Evolutionary conservation across 2,113 vertebrate genomes (phyloP).

Genomic region (Halcyon senegalensis): DNA sequence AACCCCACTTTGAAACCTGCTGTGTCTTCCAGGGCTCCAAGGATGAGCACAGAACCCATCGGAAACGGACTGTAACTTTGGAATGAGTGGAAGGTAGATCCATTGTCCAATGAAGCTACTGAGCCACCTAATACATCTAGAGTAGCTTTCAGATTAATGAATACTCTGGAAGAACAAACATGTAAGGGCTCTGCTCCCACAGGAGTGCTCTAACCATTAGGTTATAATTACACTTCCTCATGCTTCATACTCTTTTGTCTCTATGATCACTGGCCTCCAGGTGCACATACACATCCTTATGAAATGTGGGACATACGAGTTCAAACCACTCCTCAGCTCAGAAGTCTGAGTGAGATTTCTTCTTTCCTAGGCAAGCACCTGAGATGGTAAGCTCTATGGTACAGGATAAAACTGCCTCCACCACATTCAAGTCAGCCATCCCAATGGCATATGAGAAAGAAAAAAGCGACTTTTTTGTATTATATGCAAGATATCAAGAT

Average conservation of each 20-base stretch:
- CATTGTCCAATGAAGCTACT: neutral
- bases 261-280: neutral
- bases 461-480: accelerated
- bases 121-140: neutral
- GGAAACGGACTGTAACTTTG: neutral
- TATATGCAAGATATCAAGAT: neutral
- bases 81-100: neutral
- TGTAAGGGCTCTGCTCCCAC: neutral
- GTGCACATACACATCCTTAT: neutral
- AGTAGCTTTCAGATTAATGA: neutral
- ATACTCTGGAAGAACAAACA: neutral
- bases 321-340: neutral
- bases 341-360: neutral
- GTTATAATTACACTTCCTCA: neutral
- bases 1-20: accelerated
- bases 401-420: neutral
- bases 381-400: neutral
- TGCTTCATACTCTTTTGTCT: neutral
- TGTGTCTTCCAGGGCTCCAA: neutral
- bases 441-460: neutral
- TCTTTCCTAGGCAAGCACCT: neutral
- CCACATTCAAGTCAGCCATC: neutral
- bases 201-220: neutral
- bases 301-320: neutral
- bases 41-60: neutral